Evolutionary conservation across 2,888 invertebrate genomes (phyloP), one percentile per base, ranked within the genome.

Genomic region (Aelia acuminata): DNA sequence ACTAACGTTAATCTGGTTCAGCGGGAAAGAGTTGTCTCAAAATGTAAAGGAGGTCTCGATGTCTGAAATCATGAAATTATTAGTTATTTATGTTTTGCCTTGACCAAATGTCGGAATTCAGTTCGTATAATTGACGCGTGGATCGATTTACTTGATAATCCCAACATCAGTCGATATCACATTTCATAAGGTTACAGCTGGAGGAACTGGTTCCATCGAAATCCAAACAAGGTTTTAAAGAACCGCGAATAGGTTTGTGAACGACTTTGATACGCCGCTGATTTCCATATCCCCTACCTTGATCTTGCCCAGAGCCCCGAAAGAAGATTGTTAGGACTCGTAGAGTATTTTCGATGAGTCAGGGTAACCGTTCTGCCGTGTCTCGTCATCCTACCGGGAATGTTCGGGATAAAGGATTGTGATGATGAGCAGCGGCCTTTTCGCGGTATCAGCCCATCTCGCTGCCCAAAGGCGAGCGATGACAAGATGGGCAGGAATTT

Each of bases 341-440:
- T 70, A 35, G 13, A 18, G 63, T 18, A 57, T 57, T 26, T 26
- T 26, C 26, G 26, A 70, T 70, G 63, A 70, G 63, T 70, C 63
- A 70, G 63, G 35, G 31, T 35, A 35, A 35, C 63, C 63, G 63
- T 70, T 70, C 63, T 70, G 0, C 31, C 15, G 63, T 35, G 31
- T 15, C 63, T 35, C 31, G 63, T 70, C 63, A 70, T 7, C 35
- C 63, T 70, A 70, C 63, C 26, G 31, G 63, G 63, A 70, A 70
- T 22, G 18, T 70, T 70, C 20, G 26, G 63, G 18, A 70, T 70
- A 70, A 70, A 70, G 63, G 63, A 70, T 70, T 70, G 63, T 70
- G 63, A 70, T 70, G 63, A 70, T 31, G 31, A 70, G 63, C 63
- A 0, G 63, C 22, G 15, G n/a, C n/a, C n/a, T 63, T 63, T 63